A percentile compares a stretch with the other conserved stretches of the same genome.
Evolutionary conservation across 1,140 invertebrate genomes (phyloP).

Genomic region (Vanessa atalanta): DNA sequence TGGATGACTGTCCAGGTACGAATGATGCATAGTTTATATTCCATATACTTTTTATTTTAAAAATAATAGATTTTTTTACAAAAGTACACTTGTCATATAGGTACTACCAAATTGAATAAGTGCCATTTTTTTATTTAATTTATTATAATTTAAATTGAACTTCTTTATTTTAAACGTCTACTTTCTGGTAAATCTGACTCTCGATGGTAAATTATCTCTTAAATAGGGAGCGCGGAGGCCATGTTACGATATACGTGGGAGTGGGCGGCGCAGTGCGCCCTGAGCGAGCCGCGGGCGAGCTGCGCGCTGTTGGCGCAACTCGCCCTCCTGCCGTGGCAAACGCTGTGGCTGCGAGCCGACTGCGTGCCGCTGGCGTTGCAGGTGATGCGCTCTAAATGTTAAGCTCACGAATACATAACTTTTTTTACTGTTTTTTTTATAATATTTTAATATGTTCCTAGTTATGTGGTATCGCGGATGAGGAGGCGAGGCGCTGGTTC

Average conservation of each 20-base stretch:
- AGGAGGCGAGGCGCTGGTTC: slow-evolving; percentile 43
- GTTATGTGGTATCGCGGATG: not conserved
- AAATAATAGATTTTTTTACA: too few relatives aligned
- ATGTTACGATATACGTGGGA: slow-evolving; percentile 53
- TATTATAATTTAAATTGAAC: too few relatives aligned
- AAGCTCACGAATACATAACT: too few relatives aligned
- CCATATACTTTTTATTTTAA: too few relatives aligned
- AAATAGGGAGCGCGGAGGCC: slow-evolving; percentile 45
- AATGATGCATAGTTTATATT: too few relatives aligned
- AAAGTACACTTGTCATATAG: too few relatives aligned
- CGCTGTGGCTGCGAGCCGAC: not conserved
- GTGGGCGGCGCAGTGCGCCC: slow-evolving; percentile 46
- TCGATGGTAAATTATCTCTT: not conserved
- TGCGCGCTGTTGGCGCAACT: slow-evolving; percentile 42
- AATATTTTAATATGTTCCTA: not conserved
- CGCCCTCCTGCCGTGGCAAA: slow-evolving; percentile 45
- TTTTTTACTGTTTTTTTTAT: too few relatives aligned
- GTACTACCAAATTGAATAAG: too few relatives aligned
- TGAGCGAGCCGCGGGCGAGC: slow-evolving; percentile 9
- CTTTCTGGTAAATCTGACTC: not conserved
- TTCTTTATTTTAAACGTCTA: too few relatives aligned
- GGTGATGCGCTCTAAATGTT: slow-evolving; percentile 32
- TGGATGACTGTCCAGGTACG: slow-evolving; percentile 57
- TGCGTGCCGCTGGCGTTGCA: slow-evolving; percentile 44
- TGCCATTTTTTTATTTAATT: too few relatives aligned